phyloP scores from a whole-genome alignment of 2,888 invertebrate species.

The Caenorhabditis uteleia region DNA sequence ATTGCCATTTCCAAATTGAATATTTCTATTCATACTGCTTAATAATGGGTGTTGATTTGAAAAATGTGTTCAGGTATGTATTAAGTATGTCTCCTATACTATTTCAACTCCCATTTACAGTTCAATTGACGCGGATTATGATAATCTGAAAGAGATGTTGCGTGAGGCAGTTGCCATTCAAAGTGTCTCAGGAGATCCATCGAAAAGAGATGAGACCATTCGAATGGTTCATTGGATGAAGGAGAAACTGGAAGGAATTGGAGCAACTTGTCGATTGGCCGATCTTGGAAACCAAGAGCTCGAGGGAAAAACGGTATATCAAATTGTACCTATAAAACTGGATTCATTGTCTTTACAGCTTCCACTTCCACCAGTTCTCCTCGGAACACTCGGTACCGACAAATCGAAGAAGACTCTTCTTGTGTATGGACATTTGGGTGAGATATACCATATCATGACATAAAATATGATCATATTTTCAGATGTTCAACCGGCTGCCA shows the following conservation, averaged over 20 bases:
- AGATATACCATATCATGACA: slow-evolving; percentile 78
- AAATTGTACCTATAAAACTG: neutral
- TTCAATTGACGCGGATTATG: slow-evolving; percentile 34
- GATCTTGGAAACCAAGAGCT: slow-evolving; percentile 44
- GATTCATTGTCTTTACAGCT: slow-evolving; percentile 18
- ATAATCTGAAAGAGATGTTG: slow-evolving; percentile 38
- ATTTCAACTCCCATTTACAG: neutral
- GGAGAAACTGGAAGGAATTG: slow-evolving; percentile 47
- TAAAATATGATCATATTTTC: neutral
- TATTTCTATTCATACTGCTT: slow-evolving; percentile 4
- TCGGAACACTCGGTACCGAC: slow-evolving; percentile 77
- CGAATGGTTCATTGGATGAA: slow-evolving; percentile 84
- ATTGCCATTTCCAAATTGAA: slow-evolving; percentile 2
- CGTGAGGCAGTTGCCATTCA: slow-evolving; percentile 85
- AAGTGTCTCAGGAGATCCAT: slow-evolving; percentile 89
- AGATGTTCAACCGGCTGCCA: slow-evolving; percentile 56
- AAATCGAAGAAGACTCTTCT: slow-evolving; percentile 87
- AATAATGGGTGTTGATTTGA: slow-evolving; percentile 23
- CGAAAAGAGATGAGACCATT: slow-evolving; percentile 81
- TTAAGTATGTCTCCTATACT: neutral
- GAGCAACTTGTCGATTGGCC: slow-evolving; percentile 39
- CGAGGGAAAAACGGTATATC: slow-evolving; percentile 44
- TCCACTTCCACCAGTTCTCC: slow-evolving; percentile 60
- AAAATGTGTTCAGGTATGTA: slow-evolving; percentile 19
- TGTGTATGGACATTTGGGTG: slow-evolving; percentile 89